A percentile compares a stretch with the other conserved stretches of the same genome.
These are phyloP conservation scores for Netelia inedita DNA, from an alignment of 2,888 invertebrate genomes.

Conservation along the genomic window DNA sequence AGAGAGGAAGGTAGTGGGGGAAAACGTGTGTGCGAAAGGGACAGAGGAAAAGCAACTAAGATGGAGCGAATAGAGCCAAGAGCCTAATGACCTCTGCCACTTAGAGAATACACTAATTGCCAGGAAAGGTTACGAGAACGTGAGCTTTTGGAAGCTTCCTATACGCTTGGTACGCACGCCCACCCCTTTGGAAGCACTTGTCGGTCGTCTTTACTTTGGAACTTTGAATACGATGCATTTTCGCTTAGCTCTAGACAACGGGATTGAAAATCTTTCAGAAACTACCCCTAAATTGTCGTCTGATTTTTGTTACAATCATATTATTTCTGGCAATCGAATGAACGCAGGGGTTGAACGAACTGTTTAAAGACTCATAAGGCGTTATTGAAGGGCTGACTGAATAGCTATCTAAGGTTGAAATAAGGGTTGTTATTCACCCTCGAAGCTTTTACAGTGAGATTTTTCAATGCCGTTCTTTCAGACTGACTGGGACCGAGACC, in stretches of 20 bases:
- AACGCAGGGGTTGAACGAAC: too few relatives aligned
- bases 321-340: neutral
- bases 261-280: neutral
- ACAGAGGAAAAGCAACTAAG: slow-evolving; percentile 55
- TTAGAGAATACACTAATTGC: slow-evolving; percentile 82
- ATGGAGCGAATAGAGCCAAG: slow-evolving; percentile 43
- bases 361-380: too few relatives aligned
- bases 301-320: neutral
- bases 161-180: slow-evolving; percentile 67
- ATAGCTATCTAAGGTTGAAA: too few relatives aligned
- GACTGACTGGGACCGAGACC: too few relatives aligned
- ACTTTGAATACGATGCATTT: neutral
- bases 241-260: neutral
- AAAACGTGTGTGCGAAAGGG: slow-evolving; percentile 58
- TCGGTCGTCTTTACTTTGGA: slow-evolving; percentile 41
- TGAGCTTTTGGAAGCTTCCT: slow-evolving; percentile 75
- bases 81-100: slow-evolving; percentile 81
- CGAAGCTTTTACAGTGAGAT: too few relatives aligned
- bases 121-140: slow-evolving; percentile 76
- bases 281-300: neutral
- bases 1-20: slow-evolving; percentile 27
- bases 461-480: too few relatives aligned
- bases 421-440: too few relatives aligned
- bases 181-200: slow-evolving; percentile 31
- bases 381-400: too few relatives aligned